Evolutionary conservation across 1,140 invertebrate species (phyloP).

Genomic region (Cherax destructor): DNA sequence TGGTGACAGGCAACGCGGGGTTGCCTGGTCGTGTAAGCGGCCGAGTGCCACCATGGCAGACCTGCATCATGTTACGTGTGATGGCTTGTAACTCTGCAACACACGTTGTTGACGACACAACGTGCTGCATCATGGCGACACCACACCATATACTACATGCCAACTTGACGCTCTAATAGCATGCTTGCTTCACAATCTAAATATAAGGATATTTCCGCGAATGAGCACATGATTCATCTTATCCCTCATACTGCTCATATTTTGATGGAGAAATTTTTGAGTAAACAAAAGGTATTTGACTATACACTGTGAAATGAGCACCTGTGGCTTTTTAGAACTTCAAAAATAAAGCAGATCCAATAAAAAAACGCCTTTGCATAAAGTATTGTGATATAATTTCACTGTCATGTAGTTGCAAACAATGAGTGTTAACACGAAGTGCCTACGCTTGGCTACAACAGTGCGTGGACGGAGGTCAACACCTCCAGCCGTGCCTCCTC

Average conservation of each 20-base stretch:
- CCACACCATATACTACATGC: neutral
- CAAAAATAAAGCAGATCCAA: neutral
- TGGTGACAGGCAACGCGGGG: neutral
- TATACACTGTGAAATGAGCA: neutral
- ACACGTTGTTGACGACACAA: constrained; percentile 14
- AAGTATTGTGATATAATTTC: neutral
- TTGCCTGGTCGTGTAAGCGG: neutral
- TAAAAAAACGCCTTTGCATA: neutral
- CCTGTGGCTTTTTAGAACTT: neutral
- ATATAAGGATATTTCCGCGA: neutral
- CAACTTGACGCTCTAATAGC: constrained; percentile 26
- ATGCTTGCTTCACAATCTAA: constrained; percentile 2
- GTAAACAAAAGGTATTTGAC: neutral
- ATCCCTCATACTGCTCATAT: neutral
- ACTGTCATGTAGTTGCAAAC: neutral
- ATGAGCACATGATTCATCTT: neutral
- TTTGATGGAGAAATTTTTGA: neutral
- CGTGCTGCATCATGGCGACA: neutral
- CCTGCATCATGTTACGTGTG: neutral
- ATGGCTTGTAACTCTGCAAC: neutral
- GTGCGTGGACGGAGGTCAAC: constrained; percentile 23
- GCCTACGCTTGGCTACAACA: constrained; percentile 9
- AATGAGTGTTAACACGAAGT: constrained; percentile 2
- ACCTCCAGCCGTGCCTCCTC: constrained; percentile 31
- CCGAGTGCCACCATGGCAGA: too few species aligned